Conservation (phyloP, 2,888 invertebrate genomes). For the Trisateles emortualis region DNA sequence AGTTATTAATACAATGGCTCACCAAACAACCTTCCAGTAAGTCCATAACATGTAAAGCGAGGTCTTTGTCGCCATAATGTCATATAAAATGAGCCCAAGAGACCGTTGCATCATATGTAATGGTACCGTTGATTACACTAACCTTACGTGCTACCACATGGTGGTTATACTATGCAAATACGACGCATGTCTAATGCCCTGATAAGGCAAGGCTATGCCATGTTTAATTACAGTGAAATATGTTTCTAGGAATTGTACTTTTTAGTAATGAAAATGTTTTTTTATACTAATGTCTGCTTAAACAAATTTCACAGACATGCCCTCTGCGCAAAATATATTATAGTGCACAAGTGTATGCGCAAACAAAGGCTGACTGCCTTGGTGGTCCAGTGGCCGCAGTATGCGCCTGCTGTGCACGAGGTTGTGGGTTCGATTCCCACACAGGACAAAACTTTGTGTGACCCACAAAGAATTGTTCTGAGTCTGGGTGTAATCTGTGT, state of each 20-base stretch:
- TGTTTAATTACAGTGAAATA: conserved; percentile 44
- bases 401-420: too few species aligned
- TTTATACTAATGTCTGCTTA: not conserved
- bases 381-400: too few species aligned
- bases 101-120: conserved; percentile 45
- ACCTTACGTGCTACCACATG: conserved; percentile 38
- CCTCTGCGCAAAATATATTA: too few species aligned
- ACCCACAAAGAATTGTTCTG: too few species aligned
- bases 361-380: too few species aligned
- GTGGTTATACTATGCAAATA: conserved; percentile 51
- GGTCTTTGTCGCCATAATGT: conserved; percentile 44
- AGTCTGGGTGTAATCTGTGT: too few species aligned
- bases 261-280: not conserved
- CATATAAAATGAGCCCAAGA: conserved; percentile 41
- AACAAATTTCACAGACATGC: too few species aligned
- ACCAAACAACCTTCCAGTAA: not conserved
- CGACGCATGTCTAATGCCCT: conserved; percentile 39
- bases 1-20: not conserved
- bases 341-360: too few species aligned
- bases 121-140: conserved; percentile 44
- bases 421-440: too few species aligned
- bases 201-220: conserved; percentile 40
- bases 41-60: conserved; percentile 22
- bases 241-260: conserved; percentile 21
- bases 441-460: too few species aligned